phyloP scores from a whole-genome alignment of 1,140 invertebrate species.

The Forficula auricularia region DNA sequence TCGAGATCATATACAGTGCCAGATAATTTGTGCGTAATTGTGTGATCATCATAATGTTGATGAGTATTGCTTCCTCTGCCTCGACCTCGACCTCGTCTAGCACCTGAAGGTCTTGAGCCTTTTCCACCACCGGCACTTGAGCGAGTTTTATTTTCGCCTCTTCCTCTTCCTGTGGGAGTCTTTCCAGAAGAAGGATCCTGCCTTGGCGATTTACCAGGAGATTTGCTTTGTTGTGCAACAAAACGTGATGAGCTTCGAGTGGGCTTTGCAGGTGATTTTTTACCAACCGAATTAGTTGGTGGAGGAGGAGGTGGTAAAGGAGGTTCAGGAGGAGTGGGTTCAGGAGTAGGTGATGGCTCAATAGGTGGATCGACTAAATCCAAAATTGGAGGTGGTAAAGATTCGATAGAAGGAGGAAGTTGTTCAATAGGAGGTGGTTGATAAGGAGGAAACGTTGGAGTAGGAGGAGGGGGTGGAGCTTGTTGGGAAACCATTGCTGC shows the following conservation, averaged over 20 bases:
- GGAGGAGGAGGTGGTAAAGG: constrained; percentile 9
- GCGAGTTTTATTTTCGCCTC: constrained; percentile 21
- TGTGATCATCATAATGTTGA: constrained; percentile 26
- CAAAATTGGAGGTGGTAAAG: constrained; percentile 12
- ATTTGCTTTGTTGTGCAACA: constrained; percentile 37
- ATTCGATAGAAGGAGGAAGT: constrained; percentile 27
- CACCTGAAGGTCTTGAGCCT: constrained; percentile 20
- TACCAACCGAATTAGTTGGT: constrained; percentile 22
- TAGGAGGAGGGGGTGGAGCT: constrained; percentile 26
- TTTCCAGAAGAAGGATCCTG: constrained; percentile 11
- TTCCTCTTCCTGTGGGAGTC: constrained; percentile 17
- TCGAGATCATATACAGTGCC: constrained; percentile 77
- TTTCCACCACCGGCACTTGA: constrained; percentile 34
- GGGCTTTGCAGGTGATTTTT: constrained; percentile 45
- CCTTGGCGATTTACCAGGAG: constrained; percentile 52
- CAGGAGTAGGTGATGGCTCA: constrained; percentile 8
- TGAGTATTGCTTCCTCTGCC: constrained; percentile 36
- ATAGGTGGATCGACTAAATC: not conserved
- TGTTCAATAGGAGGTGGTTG: constrained; percentile 6
- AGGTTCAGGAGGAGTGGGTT: constrained; percentile 8
- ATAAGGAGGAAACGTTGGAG: constrained; percentile 1
- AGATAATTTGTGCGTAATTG: constrained; percentile 55
- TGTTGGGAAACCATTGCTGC: constrained; percentile 45
- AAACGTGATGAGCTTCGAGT: constrained; percentile 42
- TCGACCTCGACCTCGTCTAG: constrained; percentile 46